Base-by-base conservation (phyloP, 2,113 vertebrate species). In the Beaufortia kweichowensis region DNA sequence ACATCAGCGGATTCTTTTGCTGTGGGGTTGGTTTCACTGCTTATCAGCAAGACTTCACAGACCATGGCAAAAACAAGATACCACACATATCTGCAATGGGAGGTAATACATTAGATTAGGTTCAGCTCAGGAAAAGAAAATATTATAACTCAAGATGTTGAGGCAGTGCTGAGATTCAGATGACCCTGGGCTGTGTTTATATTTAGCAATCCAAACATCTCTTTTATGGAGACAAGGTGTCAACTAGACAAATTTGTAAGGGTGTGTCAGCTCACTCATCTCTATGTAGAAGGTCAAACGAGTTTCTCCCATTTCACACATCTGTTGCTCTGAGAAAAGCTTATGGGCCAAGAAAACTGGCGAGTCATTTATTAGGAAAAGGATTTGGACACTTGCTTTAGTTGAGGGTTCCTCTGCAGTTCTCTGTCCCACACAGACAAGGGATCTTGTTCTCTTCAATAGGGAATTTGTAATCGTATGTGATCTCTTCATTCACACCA, bases 371-470 rank as follows among this genome's bases (percentile, higher is more conserved):
- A 68, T 65, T 24, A 26, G 64, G 71, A 24, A 73, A 39, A 24
- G 14, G 64, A 63, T 19, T n/a, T 35, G 28, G 35, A 72, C 48
- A 69, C 78, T 2, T 19, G 15, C 5, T 35, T 84, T 86, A 98
- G 91, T 98, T 98, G 78, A 98, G 93, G 4, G 95, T 95, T 65
- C 96, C 95, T 0, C 96, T 91, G 85, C 96, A 98, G 89, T 94
- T 95, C 85, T 98, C 96, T 0, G 95, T 96, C 79, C 96, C 96
- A 10, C 96, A 98, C 72, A 98, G 85, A 73, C 96, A 98, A 0
- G 96, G 96, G 81, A 98, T 98, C 84, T 98, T 98, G 90, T 95
- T 98, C 78, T 98, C 96, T 83, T 98, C 96, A n/a, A 98, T 91
- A 0, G 96, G 96, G 89, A 98, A 98, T 66, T 98, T 98, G 88